Evolutionary conservation across 1,140 invertebrate genomes (phyloP), one percentile per base, ranked within the genome.

Genomic region (Atta colombica): DNA sequence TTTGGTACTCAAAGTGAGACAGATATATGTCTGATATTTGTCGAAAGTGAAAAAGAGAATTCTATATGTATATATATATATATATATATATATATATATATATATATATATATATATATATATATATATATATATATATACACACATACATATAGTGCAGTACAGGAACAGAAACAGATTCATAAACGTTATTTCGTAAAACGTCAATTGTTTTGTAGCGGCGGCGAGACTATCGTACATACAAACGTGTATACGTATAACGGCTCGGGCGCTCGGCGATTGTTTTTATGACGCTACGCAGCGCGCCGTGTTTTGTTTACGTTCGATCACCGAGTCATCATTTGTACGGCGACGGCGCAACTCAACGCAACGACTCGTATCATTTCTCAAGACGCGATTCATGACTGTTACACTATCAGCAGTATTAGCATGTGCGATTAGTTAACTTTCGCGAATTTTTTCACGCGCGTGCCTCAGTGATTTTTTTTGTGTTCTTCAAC

Each of bases 231-330:
- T 61, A 45, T 6, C 1, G 35, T 39, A 39, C 1, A 35, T 35
- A 35, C 31, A 31, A 5, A 31, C 31, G 5, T 35, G 31, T 6
- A 35, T 6, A 35, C 31, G 31, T 39, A 39, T 39, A 39, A 39
- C 35, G 35, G 35, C 6, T 39, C n/a, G 55, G n/a, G 60, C 21
- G 7, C 35, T 66, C 3, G 18, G 5, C 14, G 16, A 3, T 66
- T 66, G 35, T 68, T 68, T 68, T 21, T 21, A n/a, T 18, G 65
- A 66, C 65, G 35, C 35, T 68, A 21, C 35, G 65, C 35, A 21
- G 65, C 35, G 65, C 65, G n/a, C 4, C n/a, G 16, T 10, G 39
- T 35, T 14, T 63, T 63, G 60, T 63, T 65, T 65, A 35, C 63
- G 65, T 39, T 66, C 65, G 65, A 28, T 63, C 60, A 28, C 25